Base-by-base conservation (phyloP, 92 coral and sea anemone genomes). In the Siderastrea radians region DNA sequence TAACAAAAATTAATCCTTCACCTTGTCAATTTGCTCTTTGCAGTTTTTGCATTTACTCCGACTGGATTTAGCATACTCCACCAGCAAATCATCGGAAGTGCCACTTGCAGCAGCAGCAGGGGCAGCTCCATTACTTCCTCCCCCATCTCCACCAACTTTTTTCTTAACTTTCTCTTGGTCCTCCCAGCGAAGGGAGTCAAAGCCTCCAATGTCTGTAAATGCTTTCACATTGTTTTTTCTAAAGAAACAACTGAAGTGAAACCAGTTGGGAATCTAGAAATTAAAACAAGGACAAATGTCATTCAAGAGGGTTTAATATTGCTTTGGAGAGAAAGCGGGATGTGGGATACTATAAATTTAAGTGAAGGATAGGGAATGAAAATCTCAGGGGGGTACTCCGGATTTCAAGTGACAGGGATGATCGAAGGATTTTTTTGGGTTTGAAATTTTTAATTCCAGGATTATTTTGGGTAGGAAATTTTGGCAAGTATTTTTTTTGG, bases 21-120 rank as follows among this genome's bases (percentile, higher is more conserved):
- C 99, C 94, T 97, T 97, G 65, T 92, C 96, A 87, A 97, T 95
- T 81, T 95, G 94, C n/a, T 92, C 98, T 54, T 92, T 91, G 67
- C 99, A 97, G 65, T 90, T 92, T 87, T 97, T 97, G 82, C 99
- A 97, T 69, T 95, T 87, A 59, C 99, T 97, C 17, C 99, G 85
- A 75, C 66, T 97, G 61, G 99, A 97, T 88, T 97, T 97, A 2
- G 99, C 99, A 90, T 97, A 97, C 77, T 97, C 99, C 55, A 92
- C 98, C 71, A 70, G 26, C 79, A 95, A 78, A 60, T 95, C 92
- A 14, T 83, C 79, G 50, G 88, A 52, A 43, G 65, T 87, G 19
- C 79, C 44, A 17, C 78, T 68, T 1, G 74, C 72, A 10, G 84
- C 76, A 11, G 88, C 75, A 52, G 84, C 84, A 86, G 90, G 79